Conservation (phyloP, 1,140 invertebrate genomes). For the Paraescarpia echinospica region DNA sequence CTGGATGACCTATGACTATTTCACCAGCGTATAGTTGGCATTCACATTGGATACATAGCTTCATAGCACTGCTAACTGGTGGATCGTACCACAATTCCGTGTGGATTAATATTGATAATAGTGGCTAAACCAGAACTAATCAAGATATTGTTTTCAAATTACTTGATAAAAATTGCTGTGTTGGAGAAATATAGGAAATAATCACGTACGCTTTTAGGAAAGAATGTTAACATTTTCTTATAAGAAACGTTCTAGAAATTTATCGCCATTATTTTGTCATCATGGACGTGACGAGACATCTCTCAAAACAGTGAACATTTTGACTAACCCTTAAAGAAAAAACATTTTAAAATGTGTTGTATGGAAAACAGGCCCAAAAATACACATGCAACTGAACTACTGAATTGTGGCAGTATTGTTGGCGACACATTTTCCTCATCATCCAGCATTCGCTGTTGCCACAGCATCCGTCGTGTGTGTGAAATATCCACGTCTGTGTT, state of each 20-base stretch:
- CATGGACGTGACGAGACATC: not conserved
- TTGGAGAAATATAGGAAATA: not conserved
- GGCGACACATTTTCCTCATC: not conserved
- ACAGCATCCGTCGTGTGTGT: not conserved
- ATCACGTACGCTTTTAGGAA: not conserved
- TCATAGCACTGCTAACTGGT: not conserved
- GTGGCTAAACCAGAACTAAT: not conserved
- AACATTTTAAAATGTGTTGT: not conserved
- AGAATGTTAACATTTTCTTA: not conserved
- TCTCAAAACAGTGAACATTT: not conserved
- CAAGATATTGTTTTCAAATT: not conserved
- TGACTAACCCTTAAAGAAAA: not conserved
- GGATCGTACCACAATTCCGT: not conserved
- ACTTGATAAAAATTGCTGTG: too few relatives aligned
- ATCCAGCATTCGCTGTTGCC: not conserved
- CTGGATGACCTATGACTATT: not conserved
- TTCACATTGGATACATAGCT: not conserved
- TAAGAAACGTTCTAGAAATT: not conserved
- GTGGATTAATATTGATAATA: not conserved
- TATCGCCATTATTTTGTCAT: not conserved
- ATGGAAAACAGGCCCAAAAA: not conserved
- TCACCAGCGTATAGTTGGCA: not conserved
- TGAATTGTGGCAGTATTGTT: not conserved
- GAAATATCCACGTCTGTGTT: not conserved
- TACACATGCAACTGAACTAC: not conserved